These are phyloP conservation scores for Zygogramma bicolorata DNA, from an alignment of 2,888 invertebrate species.

Conservation along the genomic window DNA sequence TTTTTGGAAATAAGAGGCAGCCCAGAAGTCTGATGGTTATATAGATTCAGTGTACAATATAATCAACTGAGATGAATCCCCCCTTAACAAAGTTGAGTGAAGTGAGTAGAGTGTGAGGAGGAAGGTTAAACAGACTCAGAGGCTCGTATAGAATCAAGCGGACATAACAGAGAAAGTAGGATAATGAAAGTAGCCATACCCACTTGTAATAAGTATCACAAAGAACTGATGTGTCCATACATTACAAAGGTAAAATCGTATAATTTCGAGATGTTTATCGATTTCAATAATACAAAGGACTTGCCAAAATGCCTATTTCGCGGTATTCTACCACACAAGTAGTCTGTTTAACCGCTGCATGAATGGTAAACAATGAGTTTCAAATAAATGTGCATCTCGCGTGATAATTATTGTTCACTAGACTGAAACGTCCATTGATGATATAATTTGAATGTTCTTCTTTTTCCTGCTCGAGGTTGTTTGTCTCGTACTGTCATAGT, in stretches of 20 bases:
- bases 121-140: conserved; percentile 46
- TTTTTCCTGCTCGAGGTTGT: conserved; percentile 26
- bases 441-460: conserved; percentile 39
- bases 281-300: neutral
- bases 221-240: conserved; percentile 54
- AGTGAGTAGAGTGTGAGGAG: conserved; percentile 50
- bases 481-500: no score
- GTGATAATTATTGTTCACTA: conserved; percentile 40
- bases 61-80: conserved; percentile 46
- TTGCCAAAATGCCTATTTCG: conserved; percentile 6
- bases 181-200: conserved; percentile 60
- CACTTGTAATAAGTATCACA: conserved; percentile 60
- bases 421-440: conserved; percentile 44
- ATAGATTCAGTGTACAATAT: conserved; percentile 57
- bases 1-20: conserved; percentile 55
- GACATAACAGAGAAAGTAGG: conserved; percentile 61
- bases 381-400: conserved; percentile 31
- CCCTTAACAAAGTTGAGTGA: conserved; percentile 41
- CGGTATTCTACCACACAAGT: neutral
- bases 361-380: conserved; percentile 23
- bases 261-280: conserved; percentile 11
- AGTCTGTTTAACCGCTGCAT: neutral
- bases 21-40: conserved; percentile 51
- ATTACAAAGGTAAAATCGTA: conserved; percentile 45
- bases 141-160: conserved; percentile 54